Conservation (phyloP, 2,888 invertebrate genomes). For the Globia sparganii region DNA sequence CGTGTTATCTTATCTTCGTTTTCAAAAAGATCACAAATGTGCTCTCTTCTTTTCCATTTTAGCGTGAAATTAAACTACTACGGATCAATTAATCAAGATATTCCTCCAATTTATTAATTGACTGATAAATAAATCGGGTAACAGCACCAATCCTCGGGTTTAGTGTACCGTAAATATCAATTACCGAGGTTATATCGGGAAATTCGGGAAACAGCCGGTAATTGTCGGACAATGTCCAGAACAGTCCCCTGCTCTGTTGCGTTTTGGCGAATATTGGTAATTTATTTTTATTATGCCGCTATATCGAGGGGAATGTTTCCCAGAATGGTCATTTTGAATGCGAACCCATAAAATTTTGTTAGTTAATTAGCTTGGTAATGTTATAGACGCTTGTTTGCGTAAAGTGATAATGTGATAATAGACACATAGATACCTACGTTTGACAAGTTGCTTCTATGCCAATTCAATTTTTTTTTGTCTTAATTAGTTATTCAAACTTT, state of each 20-base stretch:
- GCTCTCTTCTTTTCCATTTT: slow-evolving; percentile 24
- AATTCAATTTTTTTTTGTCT: background rate
- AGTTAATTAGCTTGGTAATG: slow-evolving; percentile 71
- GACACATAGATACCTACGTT: slow-evolving; percentile 4
- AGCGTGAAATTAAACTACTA: slow-evolving; percentile 46
- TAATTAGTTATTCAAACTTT: background rate
- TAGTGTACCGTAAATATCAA: slow-evolving; percentile 88
- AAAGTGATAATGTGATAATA: slow-evolving; percentile 47
- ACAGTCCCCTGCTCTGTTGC: slow-evolving; percentile 69
- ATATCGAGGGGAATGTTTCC: slow-evolving; percentile 76
- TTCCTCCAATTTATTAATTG: slow-evolving; percentile 72
- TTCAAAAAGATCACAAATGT: slow-evolving; percentile 11
- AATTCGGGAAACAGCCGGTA: slow-evolving; percentile 81
- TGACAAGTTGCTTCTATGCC: background rate
- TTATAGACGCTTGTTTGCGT: slow-evolving; percentile 56
- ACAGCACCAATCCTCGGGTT: slow-evolving; percentile 75
- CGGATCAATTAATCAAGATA: slow-evolving; percentile 56
- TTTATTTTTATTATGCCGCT: slow-evolving; percentile 85
- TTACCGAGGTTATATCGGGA: slow-evolving; percentile 82
- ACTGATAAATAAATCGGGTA: slow-evolving; percentile 77
- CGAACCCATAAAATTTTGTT: slow-evolving; percentile 75
- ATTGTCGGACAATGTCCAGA: slow-evolving; percentile 74
- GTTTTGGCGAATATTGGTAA: slow-evolving; percentile 84
- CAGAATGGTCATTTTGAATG: slow-evolving; percentile 75
- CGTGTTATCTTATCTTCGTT: slow-evolving; percentile 2